A percentile compares a stretch with the other conserved stretches of the same genome.
Evolutionary conservation across 2,113 vertebrate species (phyloP).

Genomic region (Columbina picui): DNA sequence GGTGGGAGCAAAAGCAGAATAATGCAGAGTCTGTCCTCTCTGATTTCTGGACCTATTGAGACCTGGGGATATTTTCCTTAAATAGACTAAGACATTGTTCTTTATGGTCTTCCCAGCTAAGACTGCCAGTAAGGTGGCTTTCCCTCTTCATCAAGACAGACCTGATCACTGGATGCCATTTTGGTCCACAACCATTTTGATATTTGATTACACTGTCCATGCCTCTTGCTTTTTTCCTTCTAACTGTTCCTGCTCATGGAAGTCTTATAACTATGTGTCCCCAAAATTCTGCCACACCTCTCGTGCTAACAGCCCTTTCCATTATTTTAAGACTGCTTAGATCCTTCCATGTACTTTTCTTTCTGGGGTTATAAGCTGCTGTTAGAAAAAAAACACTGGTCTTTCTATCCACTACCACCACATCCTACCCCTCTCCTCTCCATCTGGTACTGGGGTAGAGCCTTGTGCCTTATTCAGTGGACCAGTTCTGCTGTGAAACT

Average conservation of each 20-base stretch:
- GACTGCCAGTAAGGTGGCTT: background rate
- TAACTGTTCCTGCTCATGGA: background rate
- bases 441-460: background rate
- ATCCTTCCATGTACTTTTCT: background rate
- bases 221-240: background rate
- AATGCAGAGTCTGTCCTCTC: background rate
- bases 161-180: background rate
- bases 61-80: background rate
- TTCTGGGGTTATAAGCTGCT: background rate
- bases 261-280: background rate
- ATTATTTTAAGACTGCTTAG: background rate
- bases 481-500: background rate
- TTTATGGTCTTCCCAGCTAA: background rate
- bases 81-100: background rate
- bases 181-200: background rate
- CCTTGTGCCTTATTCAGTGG: background rate
- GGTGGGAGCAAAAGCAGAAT: background rate
- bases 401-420: background rate
- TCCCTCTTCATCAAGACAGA: background rate
- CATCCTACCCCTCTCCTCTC: background rate
- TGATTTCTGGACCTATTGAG: background rate
- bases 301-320: background rate
- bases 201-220: background rate
- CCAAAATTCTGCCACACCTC: background rate
- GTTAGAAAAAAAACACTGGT: background rate